phyloP scores from a whole-genome alignment of 2,113 vertebrate genomes.

The Phyllostomus discolor region DNA sequence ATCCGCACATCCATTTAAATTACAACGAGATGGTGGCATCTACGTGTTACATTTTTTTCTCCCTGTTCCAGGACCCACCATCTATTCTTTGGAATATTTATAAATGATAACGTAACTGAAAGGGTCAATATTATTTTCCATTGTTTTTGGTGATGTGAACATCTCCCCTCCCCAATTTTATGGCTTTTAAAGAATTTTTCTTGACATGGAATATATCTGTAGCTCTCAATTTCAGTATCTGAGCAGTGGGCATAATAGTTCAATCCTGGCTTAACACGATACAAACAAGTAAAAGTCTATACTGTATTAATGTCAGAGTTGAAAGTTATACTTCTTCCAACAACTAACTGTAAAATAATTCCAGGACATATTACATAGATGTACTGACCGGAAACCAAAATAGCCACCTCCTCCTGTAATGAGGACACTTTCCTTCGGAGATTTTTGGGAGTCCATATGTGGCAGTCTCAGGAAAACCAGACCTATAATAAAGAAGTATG shows the following conservation, averaged over 20 bases:
- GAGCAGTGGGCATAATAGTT: neutral
- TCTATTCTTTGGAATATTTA: neutral
- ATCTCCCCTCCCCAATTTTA: neutral
- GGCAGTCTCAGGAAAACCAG: neutral
- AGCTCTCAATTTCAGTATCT: neutral
- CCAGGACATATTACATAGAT: neutral
- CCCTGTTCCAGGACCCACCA: neutral
- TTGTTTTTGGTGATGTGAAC: neutral
- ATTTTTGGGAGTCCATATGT: constrained; percentile 65
- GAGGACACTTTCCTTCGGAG: constrained; percentile 76
- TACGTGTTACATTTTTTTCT: neutral
- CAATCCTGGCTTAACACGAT: neutral
- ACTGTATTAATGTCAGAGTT: neutral
- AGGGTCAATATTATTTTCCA: neutral
- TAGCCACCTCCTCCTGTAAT: constrained; percentile 94
- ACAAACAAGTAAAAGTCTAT: neutral
- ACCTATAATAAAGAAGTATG: constrained; percentile 12
- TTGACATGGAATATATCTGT: neutral
- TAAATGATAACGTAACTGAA: neutral
- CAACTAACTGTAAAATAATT: neutral
- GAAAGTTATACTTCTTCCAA: neutral
- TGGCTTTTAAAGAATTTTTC: constrained; percentile 4
- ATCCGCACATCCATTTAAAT: neutral
- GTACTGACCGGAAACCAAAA: constrained; percentile 92
- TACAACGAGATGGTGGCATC: neutral